Conservation (phyloP, 64 coral and sea anemone species). For the Stichodactyla helianthus region DNA sequence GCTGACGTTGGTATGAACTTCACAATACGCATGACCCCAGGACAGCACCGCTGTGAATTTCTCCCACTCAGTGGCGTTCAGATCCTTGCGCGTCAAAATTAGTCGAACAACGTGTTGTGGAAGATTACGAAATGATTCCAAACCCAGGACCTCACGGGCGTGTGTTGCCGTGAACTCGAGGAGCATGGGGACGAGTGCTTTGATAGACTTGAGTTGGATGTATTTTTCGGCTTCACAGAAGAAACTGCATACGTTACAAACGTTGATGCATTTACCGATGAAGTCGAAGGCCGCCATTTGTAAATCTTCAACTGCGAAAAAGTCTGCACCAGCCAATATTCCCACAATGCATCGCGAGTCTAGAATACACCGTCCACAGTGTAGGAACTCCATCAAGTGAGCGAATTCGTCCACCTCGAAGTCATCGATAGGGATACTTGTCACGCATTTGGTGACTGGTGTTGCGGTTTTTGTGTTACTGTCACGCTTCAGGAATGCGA, state of each 20-base stretch:
- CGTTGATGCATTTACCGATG: slow-evolving; percentile 31
- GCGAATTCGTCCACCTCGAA: slow-evolving; percentile 52
- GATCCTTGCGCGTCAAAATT: slow-evolving; percentile 40
- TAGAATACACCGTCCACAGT: slow-evolving; percentile 40
- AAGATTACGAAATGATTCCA: slow-evolving; percentile 40
- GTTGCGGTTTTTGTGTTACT: neutral
- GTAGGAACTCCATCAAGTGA: slow-evolving; percentile 57
- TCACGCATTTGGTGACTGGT: neutral
- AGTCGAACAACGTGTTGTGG: slow-evolving; percentile 47
- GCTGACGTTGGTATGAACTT: neutral
- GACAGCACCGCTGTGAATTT: slow-evolving; percentile 53
- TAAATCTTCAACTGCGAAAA: slow-evolving; percentile 46
- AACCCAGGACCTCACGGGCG: slow-evolving; percentile 43
- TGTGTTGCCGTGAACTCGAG: slow-evolving; percentile 53
- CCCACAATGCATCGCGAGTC: slow-evolving; percentile 49
- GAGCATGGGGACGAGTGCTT: slow-evolving; percentile 53
- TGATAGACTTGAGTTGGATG: slow-evolving; percentile 57
- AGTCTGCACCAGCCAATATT: slow-evolving; percentile 52
- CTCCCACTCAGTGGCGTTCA: slow-evolving; percentile 43
- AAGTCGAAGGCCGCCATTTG: slow-evolving; percentile 39
- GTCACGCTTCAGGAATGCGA: slow-evolving; percentile 4
- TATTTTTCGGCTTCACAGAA: slow-evolving; percentile 49
- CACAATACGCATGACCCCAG: slow-evolving; percentile 49
- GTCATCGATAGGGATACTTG: slow-evolving; percentile 42
- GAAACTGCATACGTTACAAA: slow-evolving; percentile 45